Base-by-base conservation (phyloP, 2,888 invertebrate species). In the Aethes cnicana region DNA sequence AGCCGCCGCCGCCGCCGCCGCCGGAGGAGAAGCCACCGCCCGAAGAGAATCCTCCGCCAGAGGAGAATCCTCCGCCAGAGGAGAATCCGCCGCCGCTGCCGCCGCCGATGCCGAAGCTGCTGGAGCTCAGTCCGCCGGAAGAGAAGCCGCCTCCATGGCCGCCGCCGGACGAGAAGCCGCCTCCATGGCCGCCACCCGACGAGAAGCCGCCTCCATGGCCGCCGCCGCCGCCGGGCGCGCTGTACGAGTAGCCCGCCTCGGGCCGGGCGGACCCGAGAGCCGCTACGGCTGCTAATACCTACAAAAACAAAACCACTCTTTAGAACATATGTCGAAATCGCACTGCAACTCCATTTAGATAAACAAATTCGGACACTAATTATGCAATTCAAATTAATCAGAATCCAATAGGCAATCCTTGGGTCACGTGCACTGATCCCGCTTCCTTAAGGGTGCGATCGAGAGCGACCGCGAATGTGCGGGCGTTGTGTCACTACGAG, bases 191-290 rank as follows among this genome's bases (percentile, higher is more conserved):
- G 69, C 77, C 61, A 33, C 61, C 57, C 43, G 56, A 56, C 36
- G 61, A 46, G 37, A 47, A 47, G n/a, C 47, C 21, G n/a, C 28
- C 26, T 33, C 35, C 74, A 56, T 67, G 68, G 41, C 78, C 77
- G 57, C 77, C 69, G 18, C 84, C 83, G 57, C 87, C 86, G 52
- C 85, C 83, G 53, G 89, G 88, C 44, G 89, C 87, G 77, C 77
- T 87, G 81, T 90, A 91, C 77, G 91, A 91, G 78, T 92, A 92
- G 66, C 91, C 92, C 70, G 92, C 92, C 78, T 92, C 92, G 74
- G 92, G 92, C 56, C 91, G 84, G 50, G 91, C 91, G 74, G 91
- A 89, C 72, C 90, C 90, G 74, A 91, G 81, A 52, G 91, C 90
- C 81, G 91, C 84, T 59, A 92, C 85, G 79, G 89, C 90, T 68